These are phyloP conservation scores for Chionoecetes opilio DNA, from an alignment of 1,140 invertebrate species.

Conservation along the genomic window DNA sequence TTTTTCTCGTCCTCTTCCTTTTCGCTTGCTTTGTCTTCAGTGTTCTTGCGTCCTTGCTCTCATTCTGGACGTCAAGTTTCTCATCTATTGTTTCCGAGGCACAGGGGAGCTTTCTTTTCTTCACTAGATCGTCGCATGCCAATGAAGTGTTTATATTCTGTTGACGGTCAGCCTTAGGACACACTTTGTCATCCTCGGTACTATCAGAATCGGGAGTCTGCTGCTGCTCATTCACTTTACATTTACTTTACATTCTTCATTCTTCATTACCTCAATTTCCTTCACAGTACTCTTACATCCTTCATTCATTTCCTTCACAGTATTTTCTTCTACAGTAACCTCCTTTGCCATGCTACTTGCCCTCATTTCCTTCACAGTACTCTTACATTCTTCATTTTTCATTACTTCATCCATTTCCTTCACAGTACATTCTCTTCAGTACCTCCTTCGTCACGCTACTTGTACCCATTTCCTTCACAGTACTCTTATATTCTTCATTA, in stretches of 20 bases:
- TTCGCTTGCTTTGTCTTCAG: not conserved
- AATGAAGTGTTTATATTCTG: not conserved
- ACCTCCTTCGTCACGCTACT: too few relatives aligned
- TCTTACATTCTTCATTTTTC: not conserved
- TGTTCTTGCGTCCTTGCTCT: not conserved
- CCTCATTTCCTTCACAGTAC: too few relatives aligned
- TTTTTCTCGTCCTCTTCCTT: constrained; percentile 19
- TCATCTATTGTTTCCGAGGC: not conserved
- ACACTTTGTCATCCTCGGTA: not conserved
- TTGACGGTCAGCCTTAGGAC: not conserved
- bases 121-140: not conserved
- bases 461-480: not conserved
- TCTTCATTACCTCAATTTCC: too few relatives aligned
- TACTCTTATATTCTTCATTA: not conserved
- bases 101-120: not conserved
- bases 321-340: too few relatives aligned
- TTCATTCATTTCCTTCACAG: too few relatives aligned
- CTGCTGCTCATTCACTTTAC: not conserved
- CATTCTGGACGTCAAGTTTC: not conserved
- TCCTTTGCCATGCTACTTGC: too few relatives aligned
- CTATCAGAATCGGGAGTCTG: not conserved
- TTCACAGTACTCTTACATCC: too few relatives aligned
- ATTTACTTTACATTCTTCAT: too few relatives aligned
- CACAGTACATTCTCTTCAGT: too few relatives aligned
- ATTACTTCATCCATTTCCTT: not conserved